Base-by-base conservation (phyloP, 2,797 vertebrate genomes). In the Nyctalus aviator region DNA sequence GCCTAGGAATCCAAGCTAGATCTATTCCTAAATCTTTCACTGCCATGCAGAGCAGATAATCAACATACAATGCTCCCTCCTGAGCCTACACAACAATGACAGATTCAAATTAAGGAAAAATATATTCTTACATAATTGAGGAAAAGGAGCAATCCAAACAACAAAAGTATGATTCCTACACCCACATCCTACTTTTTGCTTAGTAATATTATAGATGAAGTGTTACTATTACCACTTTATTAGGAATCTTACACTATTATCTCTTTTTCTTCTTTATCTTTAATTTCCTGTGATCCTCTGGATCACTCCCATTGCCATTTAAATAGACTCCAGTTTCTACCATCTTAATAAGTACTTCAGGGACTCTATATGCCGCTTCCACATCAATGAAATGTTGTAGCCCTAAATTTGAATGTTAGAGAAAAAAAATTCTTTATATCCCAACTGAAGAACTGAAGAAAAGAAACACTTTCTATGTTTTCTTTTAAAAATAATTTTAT, bases 21-120 rank as follows among this genome's bases (percentile, higher is more conserved):
- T 93, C 71, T 85, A 14, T 84, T 93, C 41, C 55, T 81, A 84
- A 84, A 27, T 88, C 37, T 88, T 78, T 53, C 25, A 18, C n/a
- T 32, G 62, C 15, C 48, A 23, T 10, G 23, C 27, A 69, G n/a
- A 92, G 57, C 41, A 64, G 27, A 88, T 9, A 57, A 84, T 21
- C 0, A 30, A 44, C 37, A 68, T 77, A 35, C 10, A n/a, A 57
- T 73, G 25, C 37, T n/a, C 46, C 17, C 25, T 88, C 71, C 44
- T 77, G 71, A 78, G 27, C 55, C 23, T 64, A 30, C 85, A 35
- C 37, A 82, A 44, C 20, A 17, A 32, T 32, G 68, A 81, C 20
- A 87, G 59, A 20, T 75, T 81, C 18, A 79, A 83, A 92, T 79
- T 68, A 77, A 53, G 76, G n/a, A 59, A 68, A 77, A 88, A 78